Evolutionary conservation across 2,888 invertebrate genomes (phyloP).

Genomic region (Dichetophora obliterata): DNA sequence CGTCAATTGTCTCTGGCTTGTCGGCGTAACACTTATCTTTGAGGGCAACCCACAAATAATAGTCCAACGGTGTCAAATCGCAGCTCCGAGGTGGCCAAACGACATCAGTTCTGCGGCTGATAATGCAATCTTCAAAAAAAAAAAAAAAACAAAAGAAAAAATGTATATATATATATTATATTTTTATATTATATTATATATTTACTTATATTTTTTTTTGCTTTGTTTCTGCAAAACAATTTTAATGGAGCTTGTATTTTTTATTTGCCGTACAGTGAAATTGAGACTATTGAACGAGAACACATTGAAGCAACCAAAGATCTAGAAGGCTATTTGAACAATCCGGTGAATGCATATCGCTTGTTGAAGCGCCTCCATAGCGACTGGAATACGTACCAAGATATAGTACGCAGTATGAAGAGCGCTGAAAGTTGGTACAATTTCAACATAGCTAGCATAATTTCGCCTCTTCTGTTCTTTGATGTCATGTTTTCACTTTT

Average conservation of each 20-base stretch:
- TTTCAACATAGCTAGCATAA: neutral
- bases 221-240: no score
- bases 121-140: no score
- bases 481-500: neutral
- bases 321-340: slow-evolving; percentile 84
- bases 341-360: slow-evolving; percentile 95
- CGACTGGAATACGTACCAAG: slow-evolving; percentile 88
- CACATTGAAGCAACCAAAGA: slow-evolving; percentile 82
- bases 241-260: neutral
- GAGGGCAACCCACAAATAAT: no score
- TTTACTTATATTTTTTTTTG: no score
- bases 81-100: no score
- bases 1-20: no score
- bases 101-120: no score
- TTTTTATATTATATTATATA: no score
- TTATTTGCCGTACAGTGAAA: slow-evolving; percentile 61
- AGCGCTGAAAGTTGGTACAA: slow-evolving; percentile 70
- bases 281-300: slow-evolving; percentile 78
- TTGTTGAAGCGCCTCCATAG: slow-evolving; percentile 92
- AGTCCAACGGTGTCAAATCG: no score
- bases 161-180: no score
- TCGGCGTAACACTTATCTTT: no score
- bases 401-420: slow-evolving; percentile 77
- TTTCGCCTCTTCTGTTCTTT: neutral
- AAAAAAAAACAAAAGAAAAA: no score